phyloP scores from a whole-genome alignment of 2,797 vertebrate species.

The Parambassis ranga region DNA sequence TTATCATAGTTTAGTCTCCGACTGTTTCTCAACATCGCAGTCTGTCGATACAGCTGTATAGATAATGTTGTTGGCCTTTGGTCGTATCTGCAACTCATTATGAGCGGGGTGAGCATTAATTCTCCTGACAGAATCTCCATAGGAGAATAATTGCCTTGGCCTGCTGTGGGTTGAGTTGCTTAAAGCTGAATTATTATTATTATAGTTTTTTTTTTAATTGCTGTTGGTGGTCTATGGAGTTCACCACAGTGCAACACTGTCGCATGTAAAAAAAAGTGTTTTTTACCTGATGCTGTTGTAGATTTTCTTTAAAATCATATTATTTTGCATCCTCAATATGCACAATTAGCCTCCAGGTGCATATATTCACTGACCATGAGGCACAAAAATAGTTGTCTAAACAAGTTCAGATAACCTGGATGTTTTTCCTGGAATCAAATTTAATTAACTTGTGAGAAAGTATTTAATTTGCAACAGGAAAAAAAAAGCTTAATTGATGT shows the following conservation, averaged over 20 bases:
- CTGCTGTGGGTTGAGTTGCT: too few relatives aligned
- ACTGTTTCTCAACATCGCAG: neutral
- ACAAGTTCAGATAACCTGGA: neutral
- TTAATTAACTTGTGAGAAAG: constrained; percentile 16
- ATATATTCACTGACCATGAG: too few relatives aligned
- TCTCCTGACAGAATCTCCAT: neutral
- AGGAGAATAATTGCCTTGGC: too few relatives aligned
- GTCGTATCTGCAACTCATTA: neutral
- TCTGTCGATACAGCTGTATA: neutral
- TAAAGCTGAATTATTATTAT: too few relatives aligned
- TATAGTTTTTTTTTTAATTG: too few relatives aligned
- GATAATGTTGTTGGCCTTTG: neutral
- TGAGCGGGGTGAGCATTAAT: neutral
- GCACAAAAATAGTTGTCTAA: neutral
- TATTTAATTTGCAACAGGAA: constrained; percentile 9
- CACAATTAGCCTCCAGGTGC: too few relatives aligned
- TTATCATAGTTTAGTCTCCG: neutral
- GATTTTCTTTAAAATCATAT: too few relatives aligned
- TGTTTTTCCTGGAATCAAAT: neutral
- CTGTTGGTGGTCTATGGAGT: too few relatives aligned
- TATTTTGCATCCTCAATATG: too few relatives aligned
- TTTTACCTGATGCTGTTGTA: too few relatives aligned
- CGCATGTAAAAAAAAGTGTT: too few relatives aligned
- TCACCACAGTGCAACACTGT: too few relatives aligned
- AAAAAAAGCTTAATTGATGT: constrained; percentile 16